phyloP scores from a whole-genome alignment of 2,797 vertebrate species.

The Lates japonicus region DNA sequence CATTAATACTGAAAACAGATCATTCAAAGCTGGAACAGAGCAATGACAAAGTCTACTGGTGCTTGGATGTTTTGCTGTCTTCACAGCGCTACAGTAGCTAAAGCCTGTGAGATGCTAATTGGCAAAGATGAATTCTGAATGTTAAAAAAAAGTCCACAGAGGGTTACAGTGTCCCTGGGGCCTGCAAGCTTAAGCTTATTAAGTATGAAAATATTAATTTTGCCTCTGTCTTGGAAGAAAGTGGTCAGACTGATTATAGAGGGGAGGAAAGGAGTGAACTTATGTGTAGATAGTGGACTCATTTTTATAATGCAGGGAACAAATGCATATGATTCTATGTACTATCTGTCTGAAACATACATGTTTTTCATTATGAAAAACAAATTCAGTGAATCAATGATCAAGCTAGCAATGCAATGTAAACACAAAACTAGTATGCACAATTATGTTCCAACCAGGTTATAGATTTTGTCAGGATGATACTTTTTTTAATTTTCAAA shows the following conservation, averaged over 20 bases:
- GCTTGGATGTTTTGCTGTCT: constrained; percentile 3
- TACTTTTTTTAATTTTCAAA: constrained; percentile 18
- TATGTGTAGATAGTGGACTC: neutral
- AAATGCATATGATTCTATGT: neutral
- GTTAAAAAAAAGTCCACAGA: neutral
- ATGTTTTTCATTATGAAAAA: neutral
- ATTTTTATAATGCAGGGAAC: constrained; percentile 6
- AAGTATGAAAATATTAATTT: constrained; percentile 10
- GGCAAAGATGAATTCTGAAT: constrained; percentile 4
- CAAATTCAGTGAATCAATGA: neutral
- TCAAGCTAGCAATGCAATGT: constrained; percentile 1
- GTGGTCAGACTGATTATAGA: constrained; percentile 2
- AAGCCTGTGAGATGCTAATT: constrained; percentile 5
- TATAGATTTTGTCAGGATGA: constrained; percentile 9
- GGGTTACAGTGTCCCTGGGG: neutral
- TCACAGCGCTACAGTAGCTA: constrained; percentile 13
- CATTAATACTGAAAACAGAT: constrained; percentile 6
- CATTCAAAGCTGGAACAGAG: neutral
- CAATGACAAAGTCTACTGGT: neutral
- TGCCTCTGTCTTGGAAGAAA: constrained; percentile 1
- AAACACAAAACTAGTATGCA: neutral
- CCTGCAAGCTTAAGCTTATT: neutral
- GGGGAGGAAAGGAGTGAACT: neutral
- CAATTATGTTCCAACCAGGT: neutral
- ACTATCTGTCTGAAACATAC: neutral